Base-by-base conservation (phyloP, 2,797 vertebrate species). In the Sus cebifrons region DNA sequence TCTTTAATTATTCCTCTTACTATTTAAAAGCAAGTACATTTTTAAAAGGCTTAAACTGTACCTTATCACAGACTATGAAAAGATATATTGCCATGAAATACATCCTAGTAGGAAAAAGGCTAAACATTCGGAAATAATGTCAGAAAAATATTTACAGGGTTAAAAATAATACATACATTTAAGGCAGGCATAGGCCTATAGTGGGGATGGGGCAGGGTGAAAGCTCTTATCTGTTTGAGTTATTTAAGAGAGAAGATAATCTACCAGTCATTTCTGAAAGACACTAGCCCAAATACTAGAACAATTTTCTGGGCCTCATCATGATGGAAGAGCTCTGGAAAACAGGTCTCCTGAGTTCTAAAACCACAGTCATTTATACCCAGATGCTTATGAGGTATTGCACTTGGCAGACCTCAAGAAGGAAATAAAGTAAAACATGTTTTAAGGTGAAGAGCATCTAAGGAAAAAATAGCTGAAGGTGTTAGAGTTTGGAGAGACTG, bases 141-240 rank as follows among this genome's bases (percentile, higher is more conserved):
- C 21, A 85, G 44, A 82, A 77, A 86, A 71, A 67, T 73, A 29
- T 77, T 86, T 60, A 16, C 29, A 10, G 27, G 20, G 54, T 81
- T 81, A 64, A 85, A 93, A 77, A 16, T 68, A 81, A 62, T 77
- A 79, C 82, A 62, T 86, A 89, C 58, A 4, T 15, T 83, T 89
- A 64, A 82, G 85, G 60, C 10, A 84, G 21, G 7, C 40, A 49
- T 12, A 6, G 8, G 0, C 3, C 40, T 25, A 1, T 56, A 78
- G 58, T 11, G 62, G 54, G 27, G 60, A 54, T 36, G 36, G 36
- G 36, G 36, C 36, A 5, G 16, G 5, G 29, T 10, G n/a, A 83
- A 83, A 75, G 7, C 25, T 83, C 8, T 36, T 29, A 23, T 74
- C 11, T 60, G 11, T 77, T 62, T 86, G 62, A 56, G 16, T 74